phyloP scores from a whole-genome alignment of 2,113 vertebrate species.

The Motacilla alba region DNA sequence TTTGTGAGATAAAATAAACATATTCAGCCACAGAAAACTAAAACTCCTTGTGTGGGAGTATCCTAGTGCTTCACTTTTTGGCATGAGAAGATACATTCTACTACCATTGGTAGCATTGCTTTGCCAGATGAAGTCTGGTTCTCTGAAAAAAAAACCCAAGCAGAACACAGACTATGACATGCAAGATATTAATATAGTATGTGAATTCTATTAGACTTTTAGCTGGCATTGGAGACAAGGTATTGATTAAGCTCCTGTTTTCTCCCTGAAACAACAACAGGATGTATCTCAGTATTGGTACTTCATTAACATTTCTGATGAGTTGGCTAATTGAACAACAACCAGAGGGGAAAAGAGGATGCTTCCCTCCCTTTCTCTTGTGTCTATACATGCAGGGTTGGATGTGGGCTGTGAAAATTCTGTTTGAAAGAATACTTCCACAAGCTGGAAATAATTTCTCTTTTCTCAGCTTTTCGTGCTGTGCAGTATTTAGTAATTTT shows the following conservation, averaged over 20 bases:
- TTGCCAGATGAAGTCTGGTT: neutral
- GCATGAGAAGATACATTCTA: neutral
- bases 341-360: neutral
- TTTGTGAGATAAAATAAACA: neutral
- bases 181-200: neutral
- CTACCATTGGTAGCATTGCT: neutral
- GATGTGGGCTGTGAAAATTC: neutral
- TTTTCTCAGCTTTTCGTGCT: neutral
- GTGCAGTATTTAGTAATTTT: neutral
- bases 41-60: rapidly evolving
- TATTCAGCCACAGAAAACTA: neutral
- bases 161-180: neutral
- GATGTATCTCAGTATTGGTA: neutral
- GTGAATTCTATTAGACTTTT: neutral
- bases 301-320: neutral
- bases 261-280: neutral
- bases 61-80: neutral
- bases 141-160: neutral
- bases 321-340: neutral
- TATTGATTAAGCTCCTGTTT: neutral
- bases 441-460: neutral
- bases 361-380: neutral
- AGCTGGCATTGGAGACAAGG: neutral
- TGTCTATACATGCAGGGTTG: neutral
- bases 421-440: neutral